These are phyloP conservation scores for Hephaestus fuliginosus DNA, from an alignment of 2,797 vertebrate species.

Conservation along the genomic window DNA sequence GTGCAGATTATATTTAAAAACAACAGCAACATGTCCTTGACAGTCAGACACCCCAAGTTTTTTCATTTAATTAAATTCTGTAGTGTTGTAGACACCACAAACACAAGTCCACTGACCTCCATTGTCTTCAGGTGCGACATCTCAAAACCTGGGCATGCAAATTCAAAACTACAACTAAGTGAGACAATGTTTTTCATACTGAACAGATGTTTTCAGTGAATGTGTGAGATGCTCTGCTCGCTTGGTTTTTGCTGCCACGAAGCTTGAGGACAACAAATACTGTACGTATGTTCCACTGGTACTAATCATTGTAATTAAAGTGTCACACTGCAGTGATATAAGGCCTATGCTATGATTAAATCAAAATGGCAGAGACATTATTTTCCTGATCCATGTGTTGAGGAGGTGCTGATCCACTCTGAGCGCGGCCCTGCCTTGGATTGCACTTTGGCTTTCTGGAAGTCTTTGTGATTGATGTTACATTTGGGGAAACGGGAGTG, in stretches of 20 bases:
- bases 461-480: slow-evolving; percentile 63
- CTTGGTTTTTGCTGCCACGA: slow-evolving; percentile 25
- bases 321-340: slow-evolving; percentile 59
- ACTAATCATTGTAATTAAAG: slow-evolving; percentile 69
- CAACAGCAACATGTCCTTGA: not conserved
- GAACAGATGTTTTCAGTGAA: slow-evolving; percentile 16
- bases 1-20: not conserved
- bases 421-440: slow-evolving; percentile 34
- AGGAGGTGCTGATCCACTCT: slow-evolving; percentile 44
- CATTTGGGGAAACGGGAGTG: slow-evolving; percentile 56
- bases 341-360: slow-evolving; percentile 55
- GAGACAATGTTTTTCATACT: slow-evolving; percentile 11
- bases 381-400: slow-evolving; percentile 53
- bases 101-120: not conserved
- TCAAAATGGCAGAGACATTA: slow-evolving; percentile 53
- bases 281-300: slow-evolving; percentile 31
- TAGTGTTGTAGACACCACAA: not conserved
- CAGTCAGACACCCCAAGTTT: not conserved
- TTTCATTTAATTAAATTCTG: not conserved
- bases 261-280: slow-evolving; percentile 52
- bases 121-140: not conserved
- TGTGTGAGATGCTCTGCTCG: slow-evolving; percentile 15
- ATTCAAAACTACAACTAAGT: not conserved
- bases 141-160: not conserved
- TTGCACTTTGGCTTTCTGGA: slow-evolving; percentile 30